These are phyloP conservation scores for Melanotus villosus DNA, from an alignment of 2,888 invertebrate species.

Conservation along the genomic window DNA sequence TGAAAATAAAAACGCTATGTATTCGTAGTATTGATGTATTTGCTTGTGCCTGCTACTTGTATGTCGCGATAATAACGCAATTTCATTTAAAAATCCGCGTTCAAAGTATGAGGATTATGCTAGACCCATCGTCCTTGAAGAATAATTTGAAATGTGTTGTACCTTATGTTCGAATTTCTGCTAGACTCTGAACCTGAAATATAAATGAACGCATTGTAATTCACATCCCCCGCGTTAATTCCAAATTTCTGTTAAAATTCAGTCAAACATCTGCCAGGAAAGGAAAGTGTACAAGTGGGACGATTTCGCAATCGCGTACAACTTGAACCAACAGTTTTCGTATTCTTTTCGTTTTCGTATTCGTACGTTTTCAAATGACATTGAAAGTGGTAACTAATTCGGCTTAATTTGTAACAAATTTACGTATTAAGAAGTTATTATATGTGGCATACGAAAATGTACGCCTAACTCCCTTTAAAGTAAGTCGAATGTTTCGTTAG, in stretches of 20 bases:
- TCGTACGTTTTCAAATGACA: slow-evolving; percentile 57
- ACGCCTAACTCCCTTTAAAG: too few species aligned
- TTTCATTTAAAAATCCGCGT: slow-evolving; percentile 42
- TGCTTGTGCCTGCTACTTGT: not conserved
- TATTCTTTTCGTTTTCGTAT: slow-evolving; percentile 44
- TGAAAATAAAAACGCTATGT: slow-evolving; percentile 1
- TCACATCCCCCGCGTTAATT: slow-evolving; percentile 41
- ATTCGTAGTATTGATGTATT: not conserved
- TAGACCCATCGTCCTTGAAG: slow-evolving; percentile 45
- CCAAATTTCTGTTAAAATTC: slow-evolving; percentile 46
- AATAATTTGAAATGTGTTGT: slow-evolving; percentile 41
- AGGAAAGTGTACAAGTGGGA: slow-evolving; percentile 63
- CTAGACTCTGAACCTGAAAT: not conserved
- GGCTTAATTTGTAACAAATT: not conserved
- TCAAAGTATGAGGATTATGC: slow-evolving; percentile 22
- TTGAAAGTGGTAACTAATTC: slow-evolving; percentile 54
- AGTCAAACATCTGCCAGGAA: slow-evolving; percentile 50
- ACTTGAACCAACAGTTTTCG: slow-evolving; percentile 47
- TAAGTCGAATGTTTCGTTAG: too few species aligned
- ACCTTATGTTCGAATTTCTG: slow-evolving; percentile 36
- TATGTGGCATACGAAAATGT: too few species aligned
- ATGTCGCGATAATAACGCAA: slow-evolving; percentile 9
- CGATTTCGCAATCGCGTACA: slow-evolving; percentile 62
- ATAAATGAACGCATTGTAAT: slow-evolving; percentile 43
- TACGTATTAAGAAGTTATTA: not conserved